Percentiles rank a stretch among this genome's conserved stretches.
Conservation (phyloP, 2,888 invertebrate species). For the Epistrophe grossulariae region DNA sequence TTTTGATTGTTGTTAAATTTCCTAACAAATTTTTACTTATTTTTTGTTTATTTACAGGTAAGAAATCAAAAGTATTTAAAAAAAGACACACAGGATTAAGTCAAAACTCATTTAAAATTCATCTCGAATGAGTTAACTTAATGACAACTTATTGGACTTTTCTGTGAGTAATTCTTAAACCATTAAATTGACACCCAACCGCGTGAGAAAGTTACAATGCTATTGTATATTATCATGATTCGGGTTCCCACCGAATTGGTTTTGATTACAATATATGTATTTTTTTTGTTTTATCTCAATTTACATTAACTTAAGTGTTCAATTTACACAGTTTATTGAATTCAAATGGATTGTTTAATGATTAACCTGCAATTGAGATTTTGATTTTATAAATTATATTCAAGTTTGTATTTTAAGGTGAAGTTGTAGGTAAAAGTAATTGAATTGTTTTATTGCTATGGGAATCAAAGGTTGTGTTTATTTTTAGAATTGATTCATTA, state of each 20-base stretch:
- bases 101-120: constrained; percentile 36
- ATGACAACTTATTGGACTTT: constrained; percentile 57
- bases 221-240: constrained; percentile 5
- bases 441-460: background rate
- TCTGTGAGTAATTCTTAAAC: constrained; percentile 26
- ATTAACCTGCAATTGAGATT: background rate
- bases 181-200: constrained; percentile 21
- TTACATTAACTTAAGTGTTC: constrained; percentile 62
- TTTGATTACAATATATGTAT: constrained; percentile 41
- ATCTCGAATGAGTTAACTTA: constrained; percentile 45
- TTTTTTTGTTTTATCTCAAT: constrained; percentile 42
- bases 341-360: background rate
- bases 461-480: background rate
- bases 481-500: background rate
- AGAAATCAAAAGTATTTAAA: constrained; percentile 46
- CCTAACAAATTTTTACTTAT: constrained; percentile 30
- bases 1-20: constrained; percentile 37
- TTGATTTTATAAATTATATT: background rate
- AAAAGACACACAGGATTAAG: constrained; percentile 47
- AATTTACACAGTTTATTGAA: constrained; percentile 40
- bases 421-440: background rate
- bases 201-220: constrained; percentile 6
- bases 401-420: background rate
- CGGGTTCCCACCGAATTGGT: constrained; percentile 45
- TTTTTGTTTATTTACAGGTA: constrained; percentile 67